Percentiles rank a stretch among this genome's conserved stretches.
These are phyloP conservation scores for Melospiza melodia DNA, from an alignment of 2,113 vertebrate genomes.

Conservation along the genomic window DNA sequence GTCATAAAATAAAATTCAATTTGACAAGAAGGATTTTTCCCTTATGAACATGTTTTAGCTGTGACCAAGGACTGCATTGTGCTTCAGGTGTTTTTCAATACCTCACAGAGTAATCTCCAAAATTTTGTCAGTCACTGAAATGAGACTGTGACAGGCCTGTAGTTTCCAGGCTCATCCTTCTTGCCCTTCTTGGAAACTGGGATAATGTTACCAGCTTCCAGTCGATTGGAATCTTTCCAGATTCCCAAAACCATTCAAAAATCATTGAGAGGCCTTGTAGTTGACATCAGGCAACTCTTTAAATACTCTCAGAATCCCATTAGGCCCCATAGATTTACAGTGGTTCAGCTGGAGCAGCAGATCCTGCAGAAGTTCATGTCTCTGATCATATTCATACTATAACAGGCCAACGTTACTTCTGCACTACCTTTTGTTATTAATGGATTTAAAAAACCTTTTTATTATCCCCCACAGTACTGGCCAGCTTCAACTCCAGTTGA, in stretches of 20 bases:
- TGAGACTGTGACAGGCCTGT: not conserved
- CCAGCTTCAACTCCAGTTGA: not conserved
- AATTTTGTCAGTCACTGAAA: not conserved
- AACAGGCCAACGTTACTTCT: not conserved
- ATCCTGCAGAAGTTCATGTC: not conserved
- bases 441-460: not conserved
- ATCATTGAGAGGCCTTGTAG: not conserved
- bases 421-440: not conserved
- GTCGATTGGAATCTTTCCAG: not conserved
- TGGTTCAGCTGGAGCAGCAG: not conserved
- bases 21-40: not conserved
- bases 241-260: not conserved
- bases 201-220: not conserved
- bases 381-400: not conserved
- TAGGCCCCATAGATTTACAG: not conserved
- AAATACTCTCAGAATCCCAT: not conserved
- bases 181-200: not conserved
- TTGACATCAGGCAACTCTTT: not conserved
- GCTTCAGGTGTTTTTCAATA: not conserved
- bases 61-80: not conserved
- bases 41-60: not conserved
- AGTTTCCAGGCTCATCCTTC: not conserved
- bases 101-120: not conserved
- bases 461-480: no score
- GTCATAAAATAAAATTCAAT: not conserved